Conservation (phyloP, 1,140 invertebrate species). For the Sogatella furcifera region DNA sequence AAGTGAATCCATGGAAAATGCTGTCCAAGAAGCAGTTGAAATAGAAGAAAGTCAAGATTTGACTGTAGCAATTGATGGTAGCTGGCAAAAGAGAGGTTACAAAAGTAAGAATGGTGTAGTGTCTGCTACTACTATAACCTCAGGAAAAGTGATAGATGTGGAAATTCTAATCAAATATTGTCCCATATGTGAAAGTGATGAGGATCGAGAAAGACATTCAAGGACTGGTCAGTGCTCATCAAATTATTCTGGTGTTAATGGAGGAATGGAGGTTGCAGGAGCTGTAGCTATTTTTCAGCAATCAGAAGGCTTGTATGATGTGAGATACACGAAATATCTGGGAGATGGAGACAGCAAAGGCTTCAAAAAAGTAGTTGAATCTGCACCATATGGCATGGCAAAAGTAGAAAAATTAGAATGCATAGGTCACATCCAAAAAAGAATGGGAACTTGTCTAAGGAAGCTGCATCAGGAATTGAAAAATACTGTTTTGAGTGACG, state of each 20-base stretch:
- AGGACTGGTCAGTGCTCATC: neutral
- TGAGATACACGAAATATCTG: no score
- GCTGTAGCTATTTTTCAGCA: slow-evolving; percentile 18
- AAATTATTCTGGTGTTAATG: slow-evolving; percentile 14
- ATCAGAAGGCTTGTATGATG: no score
- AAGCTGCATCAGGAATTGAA: no score
- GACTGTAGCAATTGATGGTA: slow-evolving; percentile 14
- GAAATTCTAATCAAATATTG: neutral
- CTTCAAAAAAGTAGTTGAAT: no score
- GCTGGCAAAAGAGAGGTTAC: slow-evolving; percentile 15
- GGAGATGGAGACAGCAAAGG: no score
- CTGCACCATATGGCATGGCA: no score
- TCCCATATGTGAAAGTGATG: neutral
- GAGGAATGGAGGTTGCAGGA: slow-evolving; percentile 18
- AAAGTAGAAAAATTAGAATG: no score
- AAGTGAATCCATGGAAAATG: slow-evolving; percentile 4
- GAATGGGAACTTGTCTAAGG: no score
- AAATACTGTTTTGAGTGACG: no score
- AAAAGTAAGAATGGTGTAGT: slow-evolving; percentile 12
- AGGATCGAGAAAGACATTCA: neutral
- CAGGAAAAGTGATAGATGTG: neutral
- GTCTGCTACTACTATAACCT: neutral
- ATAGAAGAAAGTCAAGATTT: slow-evolving; percentile 11
- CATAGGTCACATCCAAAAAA: no score
- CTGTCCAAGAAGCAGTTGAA: slow-evolving; percentile 11